These are phyloP conservation scores for Tragelaphus strepsiceros DNA, from an alignment of 2,113 vertebrate genomes.

Conservation along the genomic window DNA sequence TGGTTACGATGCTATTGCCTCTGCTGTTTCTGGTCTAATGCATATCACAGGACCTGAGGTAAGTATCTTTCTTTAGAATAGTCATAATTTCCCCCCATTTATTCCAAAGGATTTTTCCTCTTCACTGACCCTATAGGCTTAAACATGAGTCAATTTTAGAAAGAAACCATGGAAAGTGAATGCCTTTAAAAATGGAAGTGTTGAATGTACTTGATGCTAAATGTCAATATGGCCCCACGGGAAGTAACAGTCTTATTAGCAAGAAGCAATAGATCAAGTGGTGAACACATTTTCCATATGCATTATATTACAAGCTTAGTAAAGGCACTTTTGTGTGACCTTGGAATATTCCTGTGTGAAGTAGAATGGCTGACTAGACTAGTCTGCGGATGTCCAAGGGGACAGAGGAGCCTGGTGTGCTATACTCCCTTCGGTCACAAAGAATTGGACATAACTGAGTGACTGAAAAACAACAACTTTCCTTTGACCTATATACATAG, in stretches of 20 bases:
- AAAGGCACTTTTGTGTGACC: neutral
- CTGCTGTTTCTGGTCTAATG: conserved; percentile 94
- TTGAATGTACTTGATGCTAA: neutral
- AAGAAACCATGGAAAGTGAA: neutral
- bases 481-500: neutral
- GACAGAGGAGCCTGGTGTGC: neutral
- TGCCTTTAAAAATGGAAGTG: neutral
- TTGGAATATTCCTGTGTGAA: neutral
- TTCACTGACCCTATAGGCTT: neutral
- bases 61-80: conserved; percentile 31
- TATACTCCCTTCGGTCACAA: neutral
- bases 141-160: conserved; percentile 18
- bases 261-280: neutral
- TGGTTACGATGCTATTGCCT: conserved; percentile 93
- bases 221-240: neutral
- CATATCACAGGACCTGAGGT: conserved; percentile 96
- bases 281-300: neutral
- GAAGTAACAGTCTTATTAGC: conserved; percentile 12
- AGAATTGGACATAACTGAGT: neutral
- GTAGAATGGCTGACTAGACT: neutral
- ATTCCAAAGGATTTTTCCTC: neutral
- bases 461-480: neutral
- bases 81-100: neutral
- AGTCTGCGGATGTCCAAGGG: neutral
- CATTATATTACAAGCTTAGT: neutral